Conservation (phyloP, 2,888 invertebrate genomes). For the Platycheirus albimanus region DNA sequence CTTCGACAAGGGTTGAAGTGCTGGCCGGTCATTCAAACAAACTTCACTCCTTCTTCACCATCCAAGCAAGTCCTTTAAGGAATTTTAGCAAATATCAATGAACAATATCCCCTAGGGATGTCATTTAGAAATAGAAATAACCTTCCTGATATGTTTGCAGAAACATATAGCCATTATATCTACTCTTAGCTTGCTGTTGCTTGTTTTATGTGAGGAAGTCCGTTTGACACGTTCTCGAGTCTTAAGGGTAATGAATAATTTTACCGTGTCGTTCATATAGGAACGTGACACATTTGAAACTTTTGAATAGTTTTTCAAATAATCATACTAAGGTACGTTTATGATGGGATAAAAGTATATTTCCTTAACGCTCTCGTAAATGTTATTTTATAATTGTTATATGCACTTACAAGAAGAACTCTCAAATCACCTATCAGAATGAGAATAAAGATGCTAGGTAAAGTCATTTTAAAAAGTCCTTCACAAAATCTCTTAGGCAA, state of each 20-base stretch:
- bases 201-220: slow-evolving; percentile 46
- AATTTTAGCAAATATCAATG: slow-evolving; percentile 58
- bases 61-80: slow-evolving; percentile 23
- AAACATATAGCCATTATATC: background rate
- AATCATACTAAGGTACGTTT: slow-evolving; percentile 8
- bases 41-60: slow-evolving; percentile 1
- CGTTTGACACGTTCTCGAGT: slow-evolving; percentile 53
- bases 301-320: slow-evolving; percentile 55
- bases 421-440: slow-evolving; percentile 65
- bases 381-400: slow-evolving; percentile 39
- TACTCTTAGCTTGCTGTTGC: slow-evolving; percentile 32
- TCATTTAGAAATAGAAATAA: slow-evolving; percentile 17
- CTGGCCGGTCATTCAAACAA: slow-evolving; percentile 24
- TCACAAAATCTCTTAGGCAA: slow-evolving; percentile 37
- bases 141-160: slow-evolving; percentile 35
- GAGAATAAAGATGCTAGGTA: no score
- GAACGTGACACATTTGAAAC: slow-evolving; percentile 60
- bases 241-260: slow-evolving; percentile 56
- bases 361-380: background rate
- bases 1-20: slow-evolving; percentile 50
- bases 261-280: slow-evolving; percentile 34
- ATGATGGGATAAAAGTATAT: slow-evolving; percentile 1
- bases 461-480: slow-evolving; percentile 17
- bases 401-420: slow-evolving; percentile 59
- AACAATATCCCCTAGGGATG: slow-evolving; percentile 42